Evolutionary conservation across 2,888 invertebrate genomes (phyloP).

Genomic region (Axea sp.): DNA sequence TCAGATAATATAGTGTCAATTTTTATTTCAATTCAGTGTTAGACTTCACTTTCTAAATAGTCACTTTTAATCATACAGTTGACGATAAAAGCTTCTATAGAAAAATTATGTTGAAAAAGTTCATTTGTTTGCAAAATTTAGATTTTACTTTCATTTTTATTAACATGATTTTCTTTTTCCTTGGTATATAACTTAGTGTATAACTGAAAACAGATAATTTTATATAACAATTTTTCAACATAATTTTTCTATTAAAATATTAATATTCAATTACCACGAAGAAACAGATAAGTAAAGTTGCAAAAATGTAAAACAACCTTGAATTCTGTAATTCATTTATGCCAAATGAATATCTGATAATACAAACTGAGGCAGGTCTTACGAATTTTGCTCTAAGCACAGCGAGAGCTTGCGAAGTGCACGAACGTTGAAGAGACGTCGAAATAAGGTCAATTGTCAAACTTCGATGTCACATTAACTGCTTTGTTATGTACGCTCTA

Average conservation of each 20-base stretch:
- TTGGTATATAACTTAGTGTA: too few relatives aligned
- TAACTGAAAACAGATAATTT: not conserved
- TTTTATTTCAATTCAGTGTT: slow-evolving; percentile 39
- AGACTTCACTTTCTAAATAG: slow-evolving; percentile 30
- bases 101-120: not conserved
- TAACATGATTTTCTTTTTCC: too few relatives aligned
- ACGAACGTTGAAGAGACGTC: not conserved
- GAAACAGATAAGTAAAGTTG: not conserved
- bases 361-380: not conserved
- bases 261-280: slow-evolving; percentile 11
- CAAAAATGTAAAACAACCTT: slow-evolving; percentile 2
- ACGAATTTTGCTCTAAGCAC: slow-evolving; percentile 11
- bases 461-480: too few relatives aligned
- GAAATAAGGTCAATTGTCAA: slow-evolving; percentile 1
- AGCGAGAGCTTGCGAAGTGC: not conserved
- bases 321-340: slow-evolving; percentile 1
- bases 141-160: too few relatives aligned
- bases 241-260: slow-evolving; percentile 4
- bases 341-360: slow-evolving; percentile 6
- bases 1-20: slow-evolving; percentile 16
- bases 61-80: slow-evolving; percentile 17
- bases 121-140: too few relatives aligned
- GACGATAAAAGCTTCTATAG: not conserved
- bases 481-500: too few relatives aligned
- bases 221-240: not conserved